Evolutionary conservation across 2,888 invertebrate genomes (phyloP), one percentile per base, ranked within the genome.

Genomic region (Stictocephala bisonia): DNA sequence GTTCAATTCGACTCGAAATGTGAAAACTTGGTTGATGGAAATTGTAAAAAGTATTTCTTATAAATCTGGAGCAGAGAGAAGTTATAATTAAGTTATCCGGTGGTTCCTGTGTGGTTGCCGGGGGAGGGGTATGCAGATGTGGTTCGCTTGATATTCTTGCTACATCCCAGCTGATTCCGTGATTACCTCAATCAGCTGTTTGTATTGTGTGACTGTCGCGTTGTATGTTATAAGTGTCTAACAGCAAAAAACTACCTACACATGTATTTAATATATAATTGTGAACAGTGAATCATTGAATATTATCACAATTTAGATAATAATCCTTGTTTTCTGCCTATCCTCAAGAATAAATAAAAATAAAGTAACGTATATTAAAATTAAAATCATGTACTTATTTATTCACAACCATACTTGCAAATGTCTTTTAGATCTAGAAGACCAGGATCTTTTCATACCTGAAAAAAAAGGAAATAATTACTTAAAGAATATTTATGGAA

Each of bases 11-110:
- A 27, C 27, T 56, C 56, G 27, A 60, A 60, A 60, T 60, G 60
- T 60, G 60, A 60, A 60, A 60, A 60, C 60, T 60, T 60, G 60
- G 15, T 40, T 60, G 60, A 60, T 40, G 60, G 60, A 60, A 60
- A 60, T 60, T 60, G 60, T 35, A 35, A 60, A 60, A 60, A 60
- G 60, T 60, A 60, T 60, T 60, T 60, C 60, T 60, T 60, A 60
- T 60, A 60, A 60, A 60, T 60, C 60, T 60, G 60, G 60, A 60
- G 60, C 29, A 29, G 27, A 29, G 60, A 56, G 60, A 60, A 60
- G 60, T 60, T 60, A 60, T 60, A 60, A 60, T 60, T 60, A 60
- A 60, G 60, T 60, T 60, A 60, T 60, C 60, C 29, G 60, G 15
- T 18, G 56, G 35, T 60, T 22, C 60, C 60, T 60, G 60, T 60